Base-by-base conservation (phyloP, 2,888 invertebrate species). In the Calliphora vomitoria region DNA sequence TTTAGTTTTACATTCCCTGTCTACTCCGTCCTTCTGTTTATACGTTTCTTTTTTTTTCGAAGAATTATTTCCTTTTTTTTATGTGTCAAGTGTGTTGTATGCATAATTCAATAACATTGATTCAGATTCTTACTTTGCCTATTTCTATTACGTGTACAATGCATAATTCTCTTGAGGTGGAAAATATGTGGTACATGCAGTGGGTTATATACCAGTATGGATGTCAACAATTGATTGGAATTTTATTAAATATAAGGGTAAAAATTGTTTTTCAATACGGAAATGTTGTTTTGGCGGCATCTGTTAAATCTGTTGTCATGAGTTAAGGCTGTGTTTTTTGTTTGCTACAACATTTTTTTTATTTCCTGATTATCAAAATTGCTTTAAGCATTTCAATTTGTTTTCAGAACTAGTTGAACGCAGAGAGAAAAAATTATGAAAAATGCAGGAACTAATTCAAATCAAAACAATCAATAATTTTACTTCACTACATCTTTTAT, bases 71-170 rank as follows among this genome's bases (percentile, higher is more conserved):
- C 5, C 25, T 47, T 18, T 8, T n/a, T 11, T n/a, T 31, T 75
- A 35, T 75, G 31, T 62, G 75, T 62, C 75, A 75, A 75, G 35
- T 35, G 62, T 47, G 10, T 18, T 75, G 20, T 47, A 6, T 44
- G 31, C 8, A 62, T 31, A 75, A 75, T 47, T 60, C 18, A 44
- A 62, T 47, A 47, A 47, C 47, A 62, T 25, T 47, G 44, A 35
- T 60, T 60, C 20, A 38, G 60, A 62, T 35, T 76, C 53, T n/a
- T 20, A 38, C 5, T 41, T 15, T 53, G 8, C 35, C 31, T 60
- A 38, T 18, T 47, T 62, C 31, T 31, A 2, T 47, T 47, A 8
- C n/a, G n/a, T n/a, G n/a, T n/a, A n/a, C 41, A 18, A 44, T n/a
- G n/a, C 31, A 31, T 31, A 44, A 25, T 44, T 75, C 31, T 20